phyloP scores from a whole-genome alignment of 1,140 invertebrate genomes.

The Streblospio benedicti region DNA sequence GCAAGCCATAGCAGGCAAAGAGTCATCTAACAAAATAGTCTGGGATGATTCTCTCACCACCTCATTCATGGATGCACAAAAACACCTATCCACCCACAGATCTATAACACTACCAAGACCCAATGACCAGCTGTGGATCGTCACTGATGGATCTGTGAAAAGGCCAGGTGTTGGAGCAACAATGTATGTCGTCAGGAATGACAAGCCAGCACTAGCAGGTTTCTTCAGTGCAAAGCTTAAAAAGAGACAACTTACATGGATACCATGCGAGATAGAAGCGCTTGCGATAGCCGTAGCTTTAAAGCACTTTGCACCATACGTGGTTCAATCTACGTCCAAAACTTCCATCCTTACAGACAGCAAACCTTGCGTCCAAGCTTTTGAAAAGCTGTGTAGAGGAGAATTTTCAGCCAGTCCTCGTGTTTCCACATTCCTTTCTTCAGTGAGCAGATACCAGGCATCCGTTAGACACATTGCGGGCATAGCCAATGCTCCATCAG shows the following conservation, averaged over 20 bases:
- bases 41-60: constrained; percentile 17
- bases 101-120: neutral
- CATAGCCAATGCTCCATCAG: constrained; percentile 14
- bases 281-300: constrained; percentile 19
- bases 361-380: constrained; percentile 24
- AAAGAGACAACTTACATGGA: constrained; percentile 18
- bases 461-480: constrained; percentile 18
- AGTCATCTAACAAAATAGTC: too few relatives aligned
- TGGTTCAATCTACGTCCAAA: constrained; percentile 17
- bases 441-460: constrained; percentile 19
- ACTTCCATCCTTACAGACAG: constrained; percentile 21
- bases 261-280: constrained; percentile 25
- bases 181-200: constrained; percentile 14
- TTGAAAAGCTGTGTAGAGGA: constrained; percentile 21
- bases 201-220: constrained; percentile 9
- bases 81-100: too few relatives aligned
- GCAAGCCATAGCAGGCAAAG: too few relatives aligned
- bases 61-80: neutral
- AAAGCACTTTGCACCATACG: constrained; percentile 21
- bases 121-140: neutral
- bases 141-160: constrained; percentile 17
- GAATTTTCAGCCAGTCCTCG: constrained; percentile 23
- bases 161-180: constrained; percentile 17
- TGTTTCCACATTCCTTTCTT: constrained; percentile 18
- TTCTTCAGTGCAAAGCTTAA: constrained; percentile 22